Percentiles rank a stretch among this genome's conserved stretches.
Evolutionary conservation across 37 sponge, comb jelly and placozoan species (phyloP).

Genomic region (Theonella swinhoei): DNA sequence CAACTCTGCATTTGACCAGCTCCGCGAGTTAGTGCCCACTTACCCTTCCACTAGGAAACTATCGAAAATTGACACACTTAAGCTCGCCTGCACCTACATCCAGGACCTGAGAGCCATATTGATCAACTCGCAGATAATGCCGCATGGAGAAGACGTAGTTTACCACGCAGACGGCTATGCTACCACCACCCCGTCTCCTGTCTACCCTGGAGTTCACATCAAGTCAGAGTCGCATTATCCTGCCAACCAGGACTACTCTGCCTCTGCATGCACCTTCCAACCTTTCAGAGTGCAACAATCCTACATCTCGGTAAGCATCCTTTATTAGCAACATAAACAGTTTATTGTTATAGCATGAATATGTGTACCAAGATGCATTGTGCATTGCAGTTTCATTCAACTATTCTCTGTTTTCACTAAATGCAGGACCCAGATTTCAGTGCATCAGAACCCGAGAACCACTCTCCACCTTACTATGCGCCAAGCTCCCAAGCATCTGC

Average conservation of each 20-base stretch:
- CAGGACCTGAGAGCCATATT: conserved; percentile 70
- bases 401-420: background rate
- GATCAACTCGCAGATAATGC: conserved; percentile 34
- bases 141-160: conserved; percentile 54
- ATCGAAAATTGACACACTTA: conserved; percentile 92
- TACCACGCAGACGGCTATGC: conserved; percentile 16
- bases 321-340: background rate
- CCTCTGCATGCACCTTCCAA: conserved; percentile 12
- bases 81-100: conserved; percentile 87
- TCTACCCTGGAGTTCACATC: conserved; percentile 9
- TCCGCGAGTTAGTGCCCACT: conserved; percentile 84
- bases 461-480: background rate
- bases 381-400: background rate
- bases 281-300: conserved; percentile 42
- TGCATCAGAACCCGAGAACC: conserved; percentile 47
- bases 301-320: conserved; percentile 48
- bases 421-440: conserved; percentile 28
- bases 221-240: conserved; percentile 2
- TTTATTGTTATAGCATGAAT: too few relatives aligned
- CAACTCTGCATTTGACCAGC: conserved; percentile 88
- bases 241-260: background rate
- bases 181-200: conserved; percentile 2
- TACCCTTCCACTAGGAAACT: conserved; percentile 92
- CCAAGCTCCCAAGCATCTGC: conserved; percentile 2
- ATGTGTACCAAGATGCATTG: too few relatives aligned